Percentiles rank a stretch among this genome's conserved stretches.
Evolutionary conservation across 2,797 vertebrate species (phyloP).

Genomic region (Sylvia borin): DNA sequence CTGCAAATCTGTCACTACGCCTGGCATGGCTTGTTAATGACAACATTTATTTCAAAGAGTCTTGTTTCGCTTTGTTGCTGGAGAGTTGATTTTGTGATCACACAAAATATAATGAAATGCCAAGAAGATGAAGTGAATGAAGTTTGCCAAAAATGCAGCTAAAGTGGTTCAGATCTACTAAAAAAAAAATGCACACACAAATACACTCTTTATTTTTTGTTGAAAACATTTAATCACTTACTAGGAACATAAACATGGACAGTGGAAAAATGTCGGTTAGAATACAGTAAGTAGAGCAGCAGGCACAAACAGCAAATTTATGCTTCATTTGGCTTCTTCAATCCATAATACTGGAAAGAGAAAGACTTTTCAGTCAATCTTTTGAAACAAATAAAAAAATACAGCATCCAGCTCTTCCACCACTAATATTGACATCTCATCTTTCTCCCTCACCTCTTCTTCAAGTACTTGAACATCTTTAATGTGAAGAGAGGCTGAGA

Average conservation of each 20-base stretch:
- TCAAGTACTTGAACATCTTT: neutral
- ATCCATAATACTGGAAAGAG: neutral
- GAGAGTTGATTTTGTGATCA: slow-evolving; percentile 82
- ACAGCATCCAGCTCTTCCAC: neutral
- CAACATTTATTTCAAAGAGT: slow-evolving; percentile 84
- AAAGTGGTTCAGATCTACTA: slow-evolving; percentile 75
- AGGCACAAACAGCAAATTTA: neutral
- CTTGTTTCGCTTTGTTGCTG: slow-evolving; percentile 80
- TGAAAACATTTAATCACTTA: slow-evolving; percentile 53
- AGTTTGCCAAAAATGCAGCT: slow-evolving; percentile 79
- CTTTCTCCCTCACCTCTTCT: neutral
- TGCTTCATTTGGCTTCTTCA: neutral
- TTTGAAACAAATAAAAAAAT: neutral
- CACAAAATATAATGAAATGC: slow-evolving; percentile 84
- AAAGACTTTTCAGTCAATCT: neutral
- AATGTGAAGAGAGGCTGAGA: neutral
- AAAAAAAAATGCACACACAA: slow-evolving; percentile 31
- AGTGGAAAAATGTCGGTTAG: neutral
- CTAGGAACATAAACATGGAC: neutral
- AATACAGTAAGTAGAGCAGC: neutral
- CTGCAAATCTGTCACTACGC: slow-evolving; percentile 82
- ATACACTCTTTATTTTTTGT: slow-evolving; percentile 13
- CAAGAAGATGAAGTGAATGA: slow-evolving; percentile 83
- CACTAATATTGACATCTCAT: neutral
- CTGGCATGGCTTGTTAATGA: slow-evolving; percentile 84